Evolutionary conservation across 2,888 invertebrate species (phyloP), one percentile per base, ranked within the genome.

Genomic region (Philopedon plagiatum): DNA sequence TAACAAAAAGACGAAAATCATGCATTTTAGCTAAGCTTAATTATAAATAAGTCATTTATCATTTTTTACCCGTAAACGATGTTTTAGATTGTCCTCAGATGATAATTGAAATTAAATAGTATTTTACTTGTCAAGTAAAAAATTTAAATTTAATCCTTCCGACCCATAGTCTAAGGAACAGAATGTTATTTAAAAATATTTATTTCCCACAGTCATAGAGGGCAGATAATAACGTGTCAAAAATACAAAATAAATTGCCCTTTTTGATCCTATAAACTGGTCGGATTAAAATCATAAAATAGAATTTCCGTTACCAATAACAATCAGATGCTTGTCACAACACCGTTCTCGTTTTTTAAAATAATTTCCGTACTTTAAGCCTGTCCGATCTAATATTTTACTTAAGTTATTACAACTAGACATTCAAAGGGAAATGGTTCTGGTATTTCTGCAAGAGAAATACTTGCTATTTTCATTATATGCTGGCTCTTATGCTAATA

Each of bases 281-380:
- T 49, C 58, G 49, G 70, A 63, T 70, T 63, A 70, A 57, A 23
- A 15, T 41, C 70, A 44, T 70, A 70, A 70, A 63, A 70, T 70
- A 57, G 62, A 62, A 46, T 63, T 70, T 70, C 70, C 70, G 62
- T 58, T 70, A 46, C 63, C 63, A 63, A 70, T 70, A 70, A 70
- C 70, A 70, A 70, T 70, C 70, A 57, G 13, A 37, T 9, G 57
- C 41, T 46, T 63, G 70, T 70, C 70, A 70, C 21, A 70, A 70
- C 63, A 70, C 37, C 70, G 63, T 64, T 63, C 58, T 23, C 46
- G 49, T 56, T 68, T 68, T 68, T 68, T 37, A 15, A 57, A 58
- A 61, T 54, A 61, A 51, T 67, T 60, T 37, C 41, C 41, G 37
- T 61, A 56, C 56, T 61, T 60, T 26, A 68, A 56, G 49, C 63